A percentile compares a stretch with the other conserved stretches of the same genome.
These are phyloP conservation scores for Sylvia borin DNA, from an alignment of 2,797 vertebrate genomes.

Conservation along the genomic window DNA sequence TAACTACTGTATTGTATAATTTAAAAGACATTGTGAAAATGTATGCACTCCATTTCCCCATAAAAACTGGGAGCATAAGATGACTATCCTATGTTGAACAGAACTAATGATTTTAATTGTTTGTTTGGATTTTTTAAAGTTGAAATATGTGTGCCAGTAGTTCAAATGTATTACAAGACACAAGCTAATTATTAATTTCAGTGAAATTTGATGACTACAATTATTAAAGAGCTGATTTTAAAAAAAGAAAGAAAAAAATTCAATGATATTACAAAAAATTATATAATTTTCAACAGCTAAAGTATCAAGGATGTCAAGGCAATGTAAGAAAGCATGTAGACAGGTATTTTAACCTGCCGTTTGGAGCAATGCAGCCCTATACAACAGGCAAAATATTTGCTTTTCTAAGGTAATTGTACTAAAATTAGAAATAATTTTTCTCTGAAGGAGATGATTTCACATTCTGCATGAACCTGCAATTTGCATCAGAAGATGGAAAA, in stretches of 20 bases:
- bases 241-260: neutral
- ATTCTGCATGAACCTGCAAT: neutral
- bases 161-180: neutral
- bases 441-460: neutral
- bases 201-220: neutral
- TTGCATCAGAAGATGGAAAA: conserved; percentile 24
- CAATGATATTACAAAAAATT: neutral
- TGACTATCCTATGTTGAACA: neutral
- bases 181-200: neutral
- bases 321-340: neutral
- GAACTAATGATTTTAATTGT: neutral
- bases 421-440: neutral
- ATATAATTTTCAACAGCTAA: neutral
- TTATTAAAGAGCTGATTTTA: neutral
- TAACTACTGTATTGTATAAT: neutral
- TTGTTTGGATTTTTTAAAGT: neutral
- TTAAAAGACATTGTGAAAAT: neutral
- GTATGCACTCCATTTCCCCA: neutral
- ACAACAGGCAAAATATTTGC: neutral
- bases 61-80: neutral
- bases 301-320: neutral
- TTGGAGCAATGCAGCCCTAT: neutral
- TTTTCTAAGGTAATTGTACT: neutral
- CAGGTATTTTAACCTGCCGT: neutral
- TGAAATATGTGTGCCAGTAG: neutral